Evolutionary conservation across 1,140 invertebrate genomes (phyloP).

Genomic region (Cecropterus lyciades): DNA sequence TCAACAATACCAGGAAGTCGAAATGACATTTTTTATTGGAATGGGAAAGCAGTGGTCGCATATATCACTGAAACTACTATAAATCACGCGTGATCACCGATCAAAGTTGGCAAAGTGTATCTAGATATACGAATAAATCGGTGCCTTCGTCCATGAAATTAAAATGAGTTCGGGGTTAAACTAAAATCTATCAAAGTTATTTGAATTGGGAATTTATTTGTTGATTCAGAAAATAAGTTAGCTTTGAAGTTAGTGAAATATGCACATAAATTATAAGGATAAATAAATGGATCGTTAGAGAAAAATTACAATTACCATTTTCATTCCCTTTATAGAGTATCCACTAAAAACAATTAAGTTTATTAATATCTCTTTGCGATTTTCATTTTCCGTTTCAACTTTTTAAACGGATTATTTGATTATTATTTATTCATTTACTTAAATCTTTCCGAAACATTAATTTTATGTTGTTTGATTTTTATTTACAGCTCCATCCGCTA

Average conservation of each 20-base stretch:
- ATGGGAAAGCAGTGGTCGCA: conserved; percentile 9
- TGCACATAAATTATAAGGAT: not conserved
- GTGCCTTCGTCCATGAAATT: conserved; percentile 13
- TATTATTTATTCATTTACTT: too few species aligned
- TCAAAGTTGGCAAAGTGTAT: conserved; percentile 24
- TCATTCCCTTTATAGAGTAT: too few species aligned
- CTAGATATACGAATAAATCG: conserved; percentile 25
- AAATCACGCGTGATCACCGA: conserved; percentile 22
- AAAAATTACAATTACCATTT: not conserved
- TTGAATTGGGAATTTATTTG: conserved; percentile 1
- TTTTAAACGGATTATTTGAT: not conserved
- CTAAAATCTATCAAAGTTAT: conserved; percentile 5
- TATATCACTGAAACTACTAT: conserved; percentile 11
- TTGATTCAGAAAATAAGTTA: not conserved
- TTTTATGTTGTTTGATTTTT: too few species aligned
- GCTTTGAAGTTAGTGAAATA: not conserved
- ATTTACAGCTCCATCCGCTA: too few species aligned
- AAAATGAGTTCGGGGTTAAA: conserved; percentile 28
- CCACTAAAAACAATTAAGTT: too few species aligned
- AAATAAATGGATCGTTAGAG: not conserved
- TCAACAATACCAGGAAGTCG: conserved; percentile 10
- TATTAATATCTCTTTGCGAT: not conserved
- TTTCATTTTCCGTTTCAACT: not conserved
- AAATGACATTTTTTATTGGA: conserved; percentile 19
- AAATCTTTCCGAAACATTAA: too few species aligned